Evolutionary conservation across 2,888 invertebrate genomes (phyloP).

Genomic region (Tenthredo scrophulariae): DNA sequence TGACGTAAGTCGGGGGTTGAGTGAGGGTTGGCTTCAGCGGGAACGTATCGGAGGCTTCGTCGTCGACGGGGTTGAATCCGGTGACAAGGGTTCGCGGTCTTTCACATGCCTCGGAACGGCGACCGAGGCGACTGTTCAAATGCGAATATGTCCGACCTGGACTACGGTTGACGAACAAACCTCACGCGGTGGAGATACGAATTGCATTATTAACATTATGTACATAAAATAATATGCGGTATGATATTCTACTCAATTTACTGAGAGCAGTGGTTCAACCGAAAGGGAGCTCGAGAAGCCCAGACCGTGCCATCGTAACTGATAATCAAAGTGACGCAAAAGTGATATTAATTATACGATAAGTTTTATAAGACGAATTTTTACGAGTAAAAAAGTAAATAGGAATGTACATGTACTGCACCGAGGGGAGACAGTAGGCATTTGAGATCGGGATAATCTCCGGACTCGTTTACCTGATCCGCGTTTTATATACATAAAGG

Average conservation of each 20-base stretch:
- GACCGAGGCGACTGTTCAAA: slow-evolving; percentile 56
- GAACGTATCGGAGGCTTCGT: slow-evolving; percentile 58
- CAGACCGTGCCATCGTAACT: slow-evolving; percentile 51
- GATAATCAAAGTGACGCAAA: slow-evolving; percentile 56
- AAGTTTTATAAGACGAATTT: slow-evolving; percentile 29
- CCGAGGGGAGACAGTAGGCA: not conserved
- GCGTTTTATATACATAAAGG: not conserved
- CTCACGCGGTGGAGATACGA: not conserved
- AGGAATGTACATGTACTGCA: not conserved
- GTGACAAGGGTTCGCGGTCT: slow-evolving; percentile 65
- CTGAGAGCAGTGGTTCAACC: slow-evolving; percentile 6
- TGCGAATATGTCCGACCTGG: slow-evolving; percentile 62
- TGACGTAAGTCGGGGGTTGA: slow-evolving; percentile 64
- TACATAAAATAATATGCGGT: too few species aligned
- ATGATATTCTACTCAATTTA: not conserved
- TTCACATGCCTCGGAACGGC: slow-evolving; percentile 73
- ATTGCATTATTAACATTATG: not conserved
- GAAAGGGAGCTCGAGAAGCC: slow-evolving; percentile 12
- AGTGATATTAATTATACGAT: slow-evolving; percentile 53
- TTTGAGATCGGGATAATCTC: not conserved
- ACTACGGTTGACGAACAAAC: slow-evolving; percentile 53
- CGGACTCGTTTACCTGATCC: too few species aligned
- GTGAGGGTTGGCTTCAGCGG: slow-evolving; percentile 50
- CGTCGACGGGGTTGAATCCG: slow-evolving; percentile 66
- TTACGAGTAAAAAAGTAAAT: not conserved